Evolutionary conservation across 2,797 vertebrate species (phyloP), one percentile per base, ranked within the genome.

Genomic region (Steatocranus sp.): DNA sequence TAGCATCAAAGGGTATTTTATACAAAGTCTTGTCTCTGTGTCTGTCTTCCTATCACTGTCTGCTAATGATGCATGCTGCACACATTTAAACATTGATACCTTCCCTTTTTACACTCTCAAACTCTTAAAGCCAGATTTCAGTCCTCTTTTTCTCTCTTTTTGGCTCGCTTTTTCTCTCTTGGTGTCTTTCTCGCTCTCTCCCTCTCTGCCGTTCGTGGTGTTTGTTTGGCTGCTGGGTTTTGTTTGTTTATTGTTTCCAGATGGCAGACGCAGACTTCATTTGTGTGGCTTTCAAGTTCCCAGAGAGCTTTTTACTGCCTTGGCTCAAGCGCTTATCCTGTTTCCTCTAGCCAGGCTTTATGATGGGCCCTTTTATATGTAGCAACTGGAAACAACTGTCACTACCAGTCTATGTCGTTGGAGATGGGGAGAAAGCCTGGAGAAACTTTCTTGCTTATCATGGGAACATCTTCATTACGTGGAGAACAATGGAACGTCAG

Each of bases 191-290:
- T 15, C 34, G 4, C 18, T 34, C 34, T 43, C 63, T 54, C 82
- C 43, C 85, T 81, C 84, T 87, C 83, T 83, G 83, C 83, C 81
- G 46, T 89, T 87, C 50, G 14, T 75, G 78, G 90, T 94, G 91
- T 95, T 95, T 96, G 94, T 96, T 96, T 95, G 95, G 94, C 92
- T 96, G 94, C 94, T 93, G 93, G 93, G 91, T 95, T 97, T 96
- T 96, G 96, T 97, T 97, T 97, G 96, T 96, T 97, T 96, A 97
- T 96, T 96, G 95, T 96, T 96, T 96, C 96, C 96, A 97, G 96
- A 97, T 97, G 96, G 96, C 95, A 96, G 95, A 95, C 94, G 77
- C 95, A 95, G 94, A 96, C 95, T 96, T 96, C 93, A 96, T 95
- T 96, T 96, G 95, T 95, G 94, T 94, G 91, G 94, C 96, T 96